Base-by-base conservation (phyloP, 1,140 invertebrate species). In the Bombus terrestris region DNA sequence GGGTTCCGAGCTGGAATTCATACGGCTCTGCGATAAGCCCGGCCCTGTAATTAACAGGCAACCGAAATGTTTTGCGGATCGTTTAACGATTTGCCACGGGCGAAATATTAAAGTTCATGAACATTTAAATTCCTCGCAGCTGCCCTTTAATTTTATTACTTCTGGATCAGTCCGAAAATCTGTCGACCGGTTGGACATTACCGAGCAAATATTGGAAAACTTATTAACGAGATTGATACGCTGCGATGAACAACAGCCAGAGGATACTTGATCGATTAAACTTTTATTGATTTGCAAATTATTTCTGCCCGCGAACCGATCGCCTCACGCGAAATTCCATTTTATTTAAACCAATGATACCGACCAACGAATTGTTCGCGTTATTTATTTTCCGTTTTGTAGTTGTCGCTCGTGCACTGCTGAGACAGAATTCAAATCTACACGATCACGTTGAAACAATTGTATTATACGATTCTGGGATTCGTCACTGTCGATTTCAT, bases 151-250 rank as follows among this genome's bases (percentile, higher is more conserved):
- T 83, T 83, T 83, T 69, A 83, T 83, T 83, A 66, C 43, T 78
- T 43, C 43, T 66, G 74, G 81, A 76, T 78, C 81, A 69, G n/a
- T 83, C 53, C 81, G 81, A 78, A 83, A 83, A 83, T 78, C 47
- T 47, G 62, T 68, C 41, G 2, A 25, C 62, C 15, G 62, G 28
- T 39, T 41, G 43, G 28, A 78, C 81, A 68, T 78, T 83, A 78
- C 78, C 82, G 75, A 39, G 74, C 64, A 83, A 83, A 83, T 83
- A 83, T 83, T 83, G 82, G 82, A 69, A 78, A 78, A 83, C 74
- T 47, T 80, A 57, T 84, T 84, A 80, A 62, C 83, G 83, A 53
- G 66, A 72, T 79, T 59, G 66, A 43, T 69, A 43, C 25, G 35
- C 25, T 28, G 32, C 43, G 59, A n/a, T 43, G 57, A 73, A 18